Evolutionary conservation across 2,113 vertebrate genomes (phyloP).

Genomic region (Phocoena phocoena): DNA sequence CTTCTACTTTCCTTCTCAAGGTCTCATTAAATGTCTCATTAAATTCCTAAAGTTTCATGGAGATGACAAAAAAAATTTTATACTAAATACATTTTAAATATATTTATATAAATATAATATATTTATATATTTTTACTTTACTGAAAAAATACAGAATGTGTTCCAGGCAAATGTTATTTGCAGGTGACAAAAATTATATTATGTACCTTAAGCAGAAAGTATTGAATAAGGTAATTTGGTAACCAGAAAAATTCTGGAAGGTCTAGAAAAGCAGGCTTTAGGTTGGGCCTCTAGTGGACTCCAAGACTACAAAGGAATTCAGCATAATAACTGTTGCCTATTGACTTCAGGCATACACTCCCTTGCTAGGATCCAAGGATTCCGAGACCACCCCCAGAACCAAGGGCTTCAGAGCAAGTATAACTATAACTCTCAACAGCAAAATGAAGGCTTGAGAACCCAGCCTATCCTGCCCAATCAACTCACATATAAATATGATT

Average conservation of each 20-base stretch:
- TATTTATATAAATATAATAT: not conserved
- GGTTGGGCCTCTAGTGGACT: not conserved
- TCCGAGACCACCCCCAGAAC: not conserved
- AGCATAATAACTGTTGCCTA: too few relatives aligned
- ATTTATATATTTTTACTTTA: not conserved
- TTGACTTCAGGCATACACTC: fast-evolving
- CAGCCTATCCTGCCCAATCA: fast-evolving
- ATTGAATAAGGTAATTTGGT: not conserved
- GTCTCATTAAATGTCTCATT: not conserved
- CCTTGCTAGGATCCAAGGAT: not conserved
- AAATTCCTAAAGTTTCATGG: not conserved
- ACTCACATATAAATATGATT: not conserved
- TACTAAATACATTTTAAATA: not conserved
- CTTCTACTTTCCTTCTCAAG: not conserved
- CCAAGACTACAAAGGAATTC: not conserved
- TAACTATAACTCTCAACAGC: not conserved
- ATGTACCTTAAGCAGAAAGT: not conserved
- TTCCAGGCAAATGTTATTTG: not conserved
- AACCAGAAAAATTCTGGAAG: not conserved
- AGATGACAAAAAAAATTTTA: not conserved
- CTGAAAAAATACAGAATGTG: not conserved
- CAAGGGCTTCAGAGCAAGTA: not conserved
- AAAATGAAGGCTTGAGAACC: not conserved
- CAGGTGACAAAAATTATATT: not conserved
- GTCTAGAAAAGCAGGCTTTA: not conserved